Base-by-base conservation (phyloP, 2,888 invertebrate genomes). In the Teinopalpus imperialis region DNA sequence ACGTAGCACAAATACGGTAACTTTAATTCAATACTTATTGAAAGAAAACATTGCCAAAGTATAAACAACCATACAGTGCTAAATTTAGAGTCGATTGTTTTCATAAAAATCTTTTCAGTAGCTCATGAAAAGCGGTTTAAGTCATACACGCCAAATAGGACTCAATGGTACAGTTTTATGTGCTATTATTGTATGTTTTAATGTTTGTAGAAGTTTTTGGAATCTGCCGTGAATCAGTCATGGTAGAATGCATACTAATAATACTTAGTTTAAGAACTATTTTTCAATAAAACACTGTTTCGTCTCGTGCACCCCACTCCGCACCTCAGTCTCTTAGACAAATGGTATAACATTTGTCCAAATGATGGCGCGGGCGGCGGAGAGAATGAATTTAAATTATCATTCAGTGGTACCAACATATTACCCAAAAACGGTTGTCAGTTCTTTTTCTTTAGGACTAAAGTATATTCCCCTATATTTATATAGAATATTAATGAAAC, bases 351-450 rank as follows among this genome's bases (percentile, higher is more conserved):
- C 89, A 89, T 89, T 89, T 89, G 89, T 89, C 89, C 89, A 86
- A 89, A 89, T 89, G 89, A 89, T 89, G 89, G 89, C 88, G 88
- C 87, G 87, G 88, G 88, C 87, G 88, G 81, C 79, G 80, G 77
- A 89, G 89, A 89, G 88, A 89, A 89, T 89, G 89, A 89, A 89
- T 89, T 89, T 89, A 89, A 89, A 89, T 89, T 89, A 89, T 89
- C 89, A 89, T 89, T 87, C 89, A 86, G 87, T 87, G 82, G 76
- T 88, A 82, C 81, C 77, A 81, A 81, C 85, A 79, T 74, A 77
- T 72, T 73, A 67, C 71, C 79, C 76, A 74, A 86, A 83, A 81
- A 76, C 71, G 69, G 67, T 61, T 61, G 59, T 66, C 65, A 71
- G 73, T 79, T 68, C 69, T 68, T 71, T 63, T n/a, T n/a, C n/a